Evolutionary conservation across 2,113 vertebrate genomes (phyloP).

Genomic region (Ammodytes marinus): DNA sequence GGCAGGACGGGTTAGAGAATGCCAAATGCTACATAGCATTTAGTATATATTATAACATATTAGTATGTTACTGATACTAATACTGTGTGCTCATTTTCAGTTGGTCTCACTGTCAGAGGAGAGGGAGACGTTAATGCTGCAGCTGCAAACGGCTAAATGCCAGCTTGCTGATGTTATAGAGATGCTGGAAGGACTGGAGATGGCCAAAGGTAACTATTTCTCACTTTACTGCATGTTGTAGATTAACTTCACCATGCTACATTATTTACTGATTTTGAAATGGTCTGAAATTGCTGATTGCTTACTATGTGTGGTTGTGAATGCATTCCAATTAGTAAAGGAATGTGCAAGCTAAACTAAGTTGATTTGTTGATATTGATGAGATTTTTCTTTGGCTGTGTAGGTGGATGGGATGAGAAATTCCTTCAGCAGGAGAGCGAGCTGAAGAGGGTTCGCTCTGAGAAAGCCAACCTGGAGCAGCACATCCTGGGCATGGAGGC

Average conservation of each 20-base stretch:
- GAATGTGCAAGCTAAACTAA: not conserved
- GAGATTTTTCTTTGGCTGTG: not conserved
- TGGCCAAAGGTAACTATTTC: slow-evolving; percentile 68
- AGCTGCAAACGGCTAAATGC: slow-evolving; percentile 74
- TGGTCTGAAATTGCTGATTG: not conserved
- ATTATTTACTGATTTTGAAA: not conserved
- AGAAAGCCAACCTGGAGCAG: slow-evolving; percentile 84
- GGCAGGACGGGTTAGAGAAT: not conserved
- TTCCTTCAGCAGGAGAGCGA: slow-evolving; percentile 85
- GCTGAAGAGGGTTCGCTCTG: slow-evolving; percentile 79
- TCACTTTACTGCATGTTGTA: not conserved
- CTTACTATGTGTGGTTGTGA: not conserved
- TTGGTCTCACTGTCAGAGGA: slow-evolving; percentile 76
- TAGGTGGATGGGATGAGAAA: slow-evolving; percentile 82
- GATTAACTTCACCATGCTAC: not conserved
- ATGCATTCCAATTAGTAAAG: not conserved
- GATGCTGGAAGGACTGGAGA: slow-evolving; percentile 75
- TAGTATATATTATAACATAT: too few species aligned
- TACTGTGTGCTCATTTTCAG: slow-evolving; percentile 48
- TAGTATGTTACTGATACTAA: not conserved
- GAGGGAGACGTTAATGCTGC: slow-evolving; percentile 66
- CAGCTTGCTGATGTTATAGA: slow-evolving; percentile 75
- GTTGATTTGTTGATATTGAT: not conserved
- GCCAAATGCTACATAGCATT: not conserved
- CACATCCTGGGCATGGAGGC: slow-evolving; percentile 81